Percentiles rank a stretch among this genome's conserved stretches.
Conservation (phyloP, 2,113 vertebrate species). For the Campylomormyrus tamandua region DNA sequence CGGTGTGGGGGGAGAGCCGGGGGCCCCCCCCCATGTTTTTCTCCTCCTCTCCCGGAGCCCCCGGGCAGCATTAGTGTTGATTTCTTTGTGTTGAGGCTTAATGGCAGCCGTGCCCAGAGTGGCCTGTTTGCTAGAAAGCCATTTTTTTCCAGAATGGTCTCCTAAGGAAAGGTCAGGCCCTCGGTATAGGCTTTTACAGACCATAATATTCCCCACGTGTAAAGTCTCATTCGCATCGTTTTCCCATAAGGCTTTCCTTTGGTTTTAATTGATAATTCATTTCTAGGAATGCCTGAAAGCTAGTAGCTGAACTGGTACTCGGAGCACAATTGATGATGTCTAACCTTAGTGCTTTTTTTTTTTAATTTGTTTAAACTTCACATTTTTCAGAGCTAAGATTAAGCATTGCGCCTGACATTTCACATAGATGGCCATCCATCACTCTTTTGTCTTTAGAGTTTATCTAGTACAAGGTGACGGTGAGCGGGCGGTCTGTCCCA, state of each 20-base stretch:
- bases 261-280: not conserved
- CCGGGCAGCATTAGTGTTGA: not conserved
- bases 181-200: not conserved
- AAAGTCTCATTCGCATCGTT: not conserved
- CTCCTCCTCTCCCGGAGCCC: not conserved
- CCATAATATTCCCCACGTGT: not conserved
- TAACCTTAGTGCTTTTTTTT: not conserved
- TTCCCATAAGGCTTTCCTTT: not conserved
- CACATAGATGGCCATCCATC: not conserved
- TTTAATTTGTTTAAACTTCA: not conserved
- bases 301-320: not conserved
- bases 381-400: not conserved
- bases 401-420: not conserved
- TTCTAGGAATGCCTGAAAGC: not conserved
- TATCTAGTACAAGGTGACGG: not conserved
- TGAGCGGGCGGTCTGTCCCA: not conserved
- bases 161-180: slow-evolving; percentile 7
- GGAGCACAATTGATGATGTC: not conserved
- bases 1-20: not conserved
- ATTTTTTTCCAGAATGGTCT: slow-evolving; percentile 4
- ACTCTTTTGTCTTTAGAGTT: not conserved
- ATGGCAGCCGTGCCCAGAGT: not conserved
- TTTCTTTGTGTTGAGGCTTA: not conserved
- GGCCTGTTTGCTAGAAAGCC: not conserved
- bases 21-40: not conserved